These are phyloP conservation scores for Hipparchia semele DNA, from an alignment of 2,888 invertebrate species.

Conservation along the genomic window DNA sequence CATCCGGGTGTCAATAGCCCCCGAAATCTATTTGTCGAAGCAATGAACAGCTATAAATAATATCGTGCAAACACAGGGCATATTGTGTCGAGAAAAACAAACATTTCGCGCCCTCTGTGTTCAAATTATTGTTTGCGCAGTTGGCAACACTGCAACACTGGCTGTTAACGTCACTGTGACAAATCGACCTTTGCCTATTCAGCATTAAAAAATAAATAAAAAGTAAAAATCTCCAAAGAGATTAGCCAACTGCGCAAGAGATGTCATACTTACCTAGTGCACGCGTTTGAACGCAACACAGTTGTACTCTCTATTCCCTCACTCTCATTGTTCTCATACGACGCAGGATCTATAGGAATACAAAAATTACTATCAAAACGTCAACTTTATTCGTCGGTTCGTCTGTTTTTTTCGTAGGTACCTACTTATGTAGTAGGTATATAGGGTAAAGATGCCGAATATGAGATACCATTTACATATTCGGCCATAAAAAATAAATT, in stretches of 20 bases:
- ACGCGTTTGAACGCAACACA: no score
- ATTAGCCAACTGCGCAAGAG: not conserved
- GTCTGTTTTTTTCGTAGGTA: no score
- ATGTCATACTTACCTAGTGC: not conserved
- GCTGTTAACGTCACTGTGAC: constrained; percentile 55
- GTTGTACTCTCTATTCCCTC: no score
- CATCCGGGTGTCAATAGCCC: constrained; percentile 47
- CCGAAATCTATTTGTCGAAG: constrained; percentile 49
- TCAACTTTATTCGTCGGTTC: no score
- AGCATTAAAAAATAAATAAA: not conserved
- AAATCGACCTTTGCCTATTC: constrained; percentile 51
- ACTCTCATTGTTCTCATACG: no score
- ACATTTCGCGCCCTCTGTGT: constrained; percentile 48
- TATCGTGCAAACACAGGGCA: constrained; percentile 48
- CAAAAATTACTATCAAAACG: no score
- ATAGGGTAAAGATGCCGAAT: no score
- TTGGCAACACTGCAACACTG: constrained; percentile 48
- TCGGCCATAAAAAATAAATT: no score
- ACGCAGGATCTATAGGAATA: no score
- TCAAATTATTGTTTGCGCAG: constrained; percentile 53
- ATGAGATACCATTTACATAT: no score
- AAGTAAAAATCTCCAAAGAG: not conserved
- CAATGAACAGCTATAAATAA: constrained; percentile 52
- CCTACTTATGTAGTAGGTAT: no score
- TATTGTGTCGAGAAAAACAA: constrained; percentile 51